Evolutionary conservation across 1,140 invertebrate genomes (phyloP).

Genomic region (Drosophila littoralis): DNA sequence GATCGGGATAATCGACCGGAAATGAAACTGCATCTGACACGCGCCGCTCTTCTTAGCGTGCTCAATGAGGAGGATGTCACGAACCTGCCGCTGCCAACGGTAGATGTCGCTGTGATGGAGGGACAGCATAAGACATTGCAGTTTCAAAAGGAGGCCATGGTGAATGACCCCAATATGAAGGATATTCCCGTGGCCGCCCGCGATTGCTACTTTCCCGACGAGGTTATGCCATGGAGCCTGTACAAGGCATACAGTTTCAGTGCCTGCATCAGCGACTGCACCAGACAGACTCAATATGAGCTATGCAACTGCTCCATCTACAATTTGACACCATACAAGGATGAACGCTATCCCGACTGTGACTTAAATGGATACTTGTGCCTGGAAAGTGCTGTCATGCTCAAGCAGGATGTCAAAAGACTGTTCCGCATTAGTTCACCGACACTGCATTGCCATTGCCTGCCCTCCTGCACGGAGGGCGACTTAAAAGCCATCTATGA

Average conservation of each 20-base stretch:
- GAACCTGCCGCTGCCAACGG: constrained; percentile 51
- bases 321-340: constrained; percentile 46
- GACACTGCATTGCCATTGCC: constrained; percentile 74
- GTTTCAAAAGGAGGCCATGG: constrained; percentile 57
- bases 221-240: constrained; percentile 82
- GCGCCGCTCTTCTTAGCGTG: constrained; percentile 44
- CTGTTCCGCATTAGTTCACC: constrained; percentile 43
- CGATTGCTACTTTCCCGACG: constrained; percentile 85
- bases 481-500: constrained; percentile 83
- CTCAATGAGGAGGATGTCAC: constrained; percentile 71
- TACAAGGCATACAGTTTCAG: constrained; percentile 86
- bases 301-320: constrained; percentile 85
- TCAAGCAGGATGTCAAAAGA: constrained; percentile 57
- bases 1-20: constrained; percentile 40
- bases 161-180: constrained; percentile 69
- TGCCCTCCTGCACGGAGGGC: constrained; percentile 86
- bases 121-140: constrained; percentile 62
- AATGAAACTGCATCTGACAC: constrained; percentile 37
- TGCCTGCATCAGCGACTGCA: constrained; percentile 85
- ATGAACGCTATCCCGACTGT: constrained; percentile 56
- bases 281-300: constrained; percentile 81
- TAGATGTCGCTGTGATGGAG: constrained; percentile 30
- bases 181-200: constrained; percentile 71
- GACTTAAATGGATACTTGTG: constrained; percentile 56
- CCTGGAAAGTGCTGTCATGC: constrained; percentile 58